Evolutionary conservation across 2,888 invertebrate genomes (phyloP).

Genomic region (Drosophila ustulata): DNA sequence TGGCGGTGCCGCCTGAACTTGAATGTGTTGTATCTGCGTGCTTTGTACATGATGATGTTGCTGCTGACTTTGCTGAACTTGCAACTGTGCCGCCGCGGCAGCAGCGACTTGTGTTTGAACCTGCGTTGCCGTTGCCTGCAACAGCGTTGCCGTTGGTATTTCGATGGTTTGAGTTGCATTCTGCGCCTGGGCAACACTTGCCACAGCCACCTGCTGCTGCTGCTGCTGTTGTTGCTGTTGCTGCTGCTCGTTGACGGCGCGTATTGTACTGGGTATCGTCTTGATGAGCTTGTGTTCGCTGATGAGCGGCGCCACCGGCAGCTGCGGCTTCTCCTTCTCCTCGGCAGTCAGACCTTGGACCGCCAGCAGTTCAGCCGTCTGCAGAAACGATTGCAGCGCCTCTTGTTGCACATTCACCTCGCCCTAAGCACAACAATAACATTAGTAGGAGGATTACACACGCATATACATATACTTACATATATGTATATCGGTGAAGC

Average conservation of each 20-base stretch:
- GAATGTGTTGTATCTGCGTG: conserved; percentile 82
- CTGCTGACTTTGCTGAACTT: conserved; percentile 57
- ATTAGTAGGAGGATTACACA: neutral
- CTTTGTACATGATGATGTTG: conserved; percentile 82
- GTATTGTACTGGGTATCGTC: conserved; percentile 84
- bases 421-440: conserved; percentile 85
- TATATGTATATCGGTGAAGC: too few relatives aligned
- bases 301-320: conserved; percentile 77
- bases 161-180: conserved; percentile 81
- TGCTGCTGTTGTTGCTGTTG: conserved; percentile 48
- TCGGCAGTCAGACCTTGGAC: conserved; percentile 90
- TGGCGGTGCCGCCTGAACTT: conserved; percentile 76
- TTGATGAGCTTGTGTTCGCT: conserved; percentile 84
- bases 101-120: conserved; percentile 71
- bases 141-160: conserved; percentile 80
- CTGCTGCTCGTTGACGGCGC: conserved; percentile 81
- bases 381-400: conserved; percentile 91
- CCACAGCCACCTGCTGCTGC: conserved; percentile 55
- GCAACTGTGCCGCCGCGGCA: conserved; percentile 62
- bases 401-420: conserved; percentile 93
- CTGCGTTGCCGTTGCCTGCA: conserved; percentile 76
- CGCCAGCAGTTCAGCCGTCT: conserved; percentile 91
- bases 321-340: conserved; percentile 84
- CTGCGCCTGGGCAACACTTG: conserved; percentile 72
- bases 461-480: neutral